These are phyloP conservation scores for Capitella teleta DNA, from an alignment of 1,140 invertebrate genomes.

Conservation along the genomic window DNA sequence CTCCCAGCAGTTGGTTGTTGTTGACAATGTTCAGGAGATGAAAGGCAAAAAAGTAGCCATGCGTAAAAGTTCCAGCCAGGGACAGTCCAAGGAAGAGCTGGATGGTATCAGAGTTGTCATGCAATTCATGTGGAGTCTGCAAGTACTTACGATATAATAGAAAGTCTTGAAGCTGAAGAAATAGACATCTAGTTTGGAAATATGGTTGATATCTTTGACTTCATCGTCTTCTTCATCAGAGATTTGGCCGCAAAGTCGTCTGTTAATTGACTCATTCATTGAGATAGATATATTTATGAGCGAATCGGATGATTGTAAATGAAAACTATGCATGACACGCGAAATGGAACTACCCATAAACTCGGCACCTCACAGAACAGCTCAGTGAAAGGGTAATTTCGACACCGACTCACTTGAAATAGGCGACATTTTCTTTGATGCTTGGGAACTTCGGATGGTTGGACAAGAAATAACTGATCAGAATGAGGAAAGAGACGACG, in stretches of 20 bases:
- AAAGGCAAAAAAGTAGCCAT: conserved; percentile 37
- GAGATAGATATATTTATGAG: no score
- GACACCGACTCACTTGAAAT: no score
- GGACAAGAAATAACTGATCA: conserved; percentile 31
- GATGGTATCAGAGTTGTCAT: not conserved
- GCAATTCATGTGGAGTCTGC: not conserved
- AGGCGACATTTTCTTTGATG: no score
- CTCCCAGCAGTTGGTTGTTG: conserved; percentile 38
- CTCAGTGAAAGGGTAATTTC: no score
- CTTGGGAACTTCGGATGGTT: conserved; percentile 30
- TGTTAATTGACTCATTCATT: no score
- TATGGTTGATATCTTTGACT: conserved; percentile 16
- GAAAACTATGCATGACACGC: no score
- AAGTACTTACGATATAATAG: conserved; percentile 28
- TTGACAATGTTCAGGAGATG: conserved; percentile 37
- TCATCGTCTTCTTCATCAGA: conserved; percentile 13
- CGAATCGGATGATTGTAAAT: no score
- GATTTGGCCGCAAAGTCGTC: no score
- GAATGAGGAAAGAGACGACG: conserved; percentile 22
- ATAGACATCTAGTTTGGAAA: conserved; percentile 23
- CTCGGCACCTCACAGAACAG: no score
- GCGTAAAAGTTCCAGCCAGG: conserved; percentile 24
- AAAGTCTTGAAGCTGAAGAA: conserved; percentile 28
- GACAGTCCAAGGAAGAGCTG: conserved; percentile 29
- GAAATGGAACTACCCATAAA: no score